These are phyloP conservation scores for Cryptocephalus moraei DNA, from an alignment of 2,888 invertebrate species.

Conservation along the genomic window DNA sequence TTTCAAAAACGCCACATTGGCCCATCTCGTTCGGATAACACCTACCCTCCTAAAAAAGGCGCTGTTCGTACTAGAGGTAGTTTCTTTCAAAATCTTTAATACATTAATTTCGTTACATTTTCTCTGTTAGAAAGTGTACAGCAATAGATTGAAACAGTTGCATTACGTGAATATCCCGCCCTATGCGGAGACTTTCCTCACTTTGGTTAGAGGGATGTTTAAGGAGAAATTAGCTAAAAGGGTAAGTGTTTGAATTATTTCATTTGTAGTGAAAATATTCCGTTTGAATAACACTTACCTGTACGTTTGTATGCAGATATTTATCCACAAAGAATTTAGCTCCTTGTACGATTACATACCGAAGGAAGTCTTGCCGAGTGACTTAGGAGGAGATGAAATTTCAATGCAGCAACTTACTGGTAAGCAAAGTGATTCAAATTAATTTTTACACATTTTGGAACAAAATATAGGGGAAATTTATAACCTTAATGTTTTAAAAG, in stretches of 20 bases:
- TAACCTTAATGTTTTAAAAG: too few species aligned
- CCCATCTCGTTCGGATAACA: conserved; percentile 2
- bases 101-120: neutral
- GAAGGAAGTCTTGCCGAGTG: conserved; percentile 4
- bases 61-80: conserved; percentile 7
- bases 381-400: conserved; percentile 6
- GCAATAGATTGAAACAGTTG: conserved; percentile 4
- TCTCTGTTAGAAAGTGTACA: conserved; percentile 6
- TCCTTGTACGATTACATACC: conserved; percentile 1
- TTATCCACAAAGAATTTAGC: neutral
- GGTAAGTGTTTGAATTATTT: conserved; percentile 1
- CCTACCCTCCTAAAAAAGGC: conserved; percentile 6
- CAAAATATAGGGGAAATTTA: too few species aligned
- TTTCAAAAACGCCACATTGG: conserved; percentile 1
- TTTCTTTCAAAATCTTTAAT: neutral
- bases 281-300: neutral
- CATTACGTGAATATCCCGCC: conserved; percentile 3
- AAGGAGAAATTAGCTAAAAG: conserved; percentile 7
- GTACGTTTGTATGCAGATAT: neutral
- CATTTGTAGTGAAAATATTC: neutral
- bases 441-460: too few species aligned
- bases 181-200: conserved; percentile 3
- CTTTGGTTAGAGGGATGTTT: conserved; percentile 2
- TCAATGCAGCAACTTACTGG: conserved; percentile 4
- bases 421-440: neutral